Percentiles rank a stretch among this genome's conserved stretches.
phyloP scores from a whole-genome alignment of 2,113 vertebrate species.

The Cichladusa arquata region DNA sequence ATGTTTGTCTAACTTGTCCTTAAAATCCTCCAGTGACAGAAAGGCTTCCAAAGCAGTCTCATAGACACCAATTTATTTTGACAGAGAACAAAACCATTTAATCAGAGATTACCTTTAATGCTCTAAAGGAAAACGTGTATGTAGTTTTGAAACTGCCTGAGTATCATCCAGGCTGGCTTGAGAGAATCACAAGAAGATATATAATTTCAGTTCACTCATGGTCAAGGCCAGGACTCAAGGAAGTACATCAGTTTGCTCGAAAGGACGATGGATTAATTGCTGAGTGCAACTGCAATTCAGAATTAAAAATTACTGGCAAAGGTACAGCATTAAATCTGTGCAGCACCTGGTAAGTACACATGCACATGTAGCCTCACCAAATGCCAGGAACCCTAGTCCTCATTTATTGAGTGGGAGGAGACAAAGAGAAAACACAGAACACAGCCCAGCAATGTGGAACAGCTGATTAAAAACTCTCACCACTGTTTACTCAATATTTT shows the following conservation, averaged over 20 bases:
- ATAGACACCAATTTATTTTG: background rate
- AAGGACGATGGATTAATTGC: background rate
- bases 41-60: background rate
- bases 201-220: background rate
- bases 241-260: background rate
- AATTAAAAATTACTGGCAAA: background rate
- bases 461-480: background rate
- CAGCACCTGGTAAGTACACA: background rate
- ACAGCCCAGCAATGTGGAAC: background rate
- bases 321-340: background rate
- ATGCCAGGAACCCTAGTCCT: background rate
- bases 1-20: slow-evolving; percentile 8
- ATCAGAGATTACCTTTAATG: background rate
- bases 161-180: background rate
- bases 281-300: background rate
- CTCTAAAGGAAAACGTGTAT: background rate
- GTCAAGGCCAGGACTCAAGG: background rate
- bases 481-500: background rate
- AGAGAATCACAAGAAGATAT: background rate
- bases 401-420: background rate
- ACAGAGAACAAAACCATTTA: background rate
- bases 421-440: background rate
- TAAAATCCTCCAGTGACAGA: background rate
- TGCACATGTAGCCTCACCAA: background rate
- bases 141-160: background rate